Evolutionary conservation across 2,113 vertebrate genomes (phyloP).

Genomic region (Ictalurus punctatus): DNA sequence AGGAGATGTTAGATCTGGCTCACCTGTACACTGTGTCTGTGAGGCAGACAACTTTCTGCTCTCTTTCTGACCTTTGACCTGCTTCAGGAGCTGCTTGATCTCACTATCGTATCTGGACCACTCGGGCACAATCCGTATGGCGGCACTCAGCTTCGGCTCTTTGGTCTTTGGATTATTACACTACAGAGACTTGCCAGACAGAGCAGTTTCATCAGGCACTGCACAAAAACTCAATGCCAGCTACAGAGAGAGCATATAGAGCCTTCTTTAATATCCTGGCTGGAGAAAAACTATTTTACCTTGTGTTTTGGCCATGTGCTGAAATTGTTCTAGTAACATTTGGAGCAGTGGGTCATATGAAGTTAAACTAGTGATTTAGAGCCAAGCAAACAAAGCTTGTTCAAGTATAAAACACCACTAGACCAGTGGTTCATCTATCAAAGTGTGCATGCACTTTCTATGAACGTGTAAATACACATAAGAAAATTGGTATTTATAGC

Average conservation of each 20-base stretch:
- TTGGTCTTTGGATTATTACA: conserved; percentile 98
- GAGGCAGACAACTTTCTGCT: conserved; percentile 16
- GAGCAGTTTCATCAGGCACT: conserved; percentile 50
- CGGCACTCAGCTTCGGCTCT: conserved; percentile 93
- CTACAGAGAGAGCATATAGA: background rate
- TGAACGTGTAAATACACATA: background rate
- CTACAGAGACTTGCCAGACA: conserved; percentile 67
- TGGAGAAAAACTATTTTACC: background rate
- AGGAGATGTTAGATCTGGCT: background rate
- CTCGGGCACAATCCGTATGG: conserved; percentile 89
- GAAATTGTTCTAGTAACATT: background rate
- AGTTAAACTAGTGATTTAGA: too few relatives aligned
- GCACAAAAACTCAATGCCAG: conserved; percentile 13
- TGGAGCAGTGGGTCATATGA: too few relatives aligned
- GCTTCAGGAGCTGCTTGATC: conserved; percentile 79
- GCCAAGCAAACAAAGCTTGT: too few relatives aligned
- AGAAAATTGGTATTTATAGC: background rate
- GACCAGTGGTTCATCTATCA: too few relatives aligned
- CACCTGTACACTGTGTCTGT: conserved; percentile 59
- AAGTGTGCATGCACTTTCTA: background rate
- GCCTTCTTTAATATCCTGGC: conserved; percentile 6
- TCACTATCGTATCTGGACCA: conserved; percentile 89
- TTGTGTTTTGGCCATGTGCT: background rate
- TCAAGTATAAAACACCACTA: too few relatives aligned
- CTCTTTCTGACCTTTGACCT: conserved; percentile 67